These are phyloP conservation scores for Crenuchus spilurus DNA, from an alignment of 2,797 vertebrate species.

Conservation along the genomic window DNA sequence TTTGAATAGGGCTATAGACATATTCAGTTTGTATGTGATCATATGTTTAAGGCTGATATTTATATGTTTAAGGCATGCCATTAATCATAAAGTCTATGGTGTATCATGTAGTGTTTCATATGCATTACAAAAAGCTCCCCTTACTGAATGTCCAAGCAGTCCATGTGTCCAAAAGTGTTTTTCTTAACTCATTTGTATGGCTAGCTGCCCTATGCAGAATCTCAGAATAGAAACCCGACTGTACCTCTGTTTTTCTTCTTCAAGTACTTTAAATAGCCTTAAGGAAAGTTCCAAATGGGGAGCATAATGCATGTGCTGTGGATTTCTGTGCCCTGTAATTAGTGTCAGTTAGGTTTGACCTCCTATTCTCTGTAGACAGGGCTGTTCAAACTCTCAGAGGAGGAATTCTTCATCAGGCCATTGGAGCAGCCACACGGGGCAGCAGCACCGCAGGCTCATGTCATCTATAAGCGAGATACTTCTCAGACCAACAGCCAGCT, in stretches of 20 bases:
- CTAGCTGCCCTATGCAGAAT: not conserved
- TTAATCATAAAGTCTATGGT: too few species aligned
- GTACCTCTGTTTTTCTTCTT: not conserved
- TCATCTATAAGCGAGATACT: constrained; percentile 85
- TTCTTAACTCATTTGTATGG: not conserved
- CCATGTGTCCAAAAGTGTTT: not conserved
- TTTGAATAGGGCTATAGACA: too few species aligned
- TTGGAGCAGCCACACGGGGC: constrained; percentile 63
- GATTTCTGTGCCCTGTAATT: constrained; percentile 16
- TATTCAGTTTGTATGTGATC: too few species aligned
- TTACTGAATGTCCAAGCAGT: too few species aligned
- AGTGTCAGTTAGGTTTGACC: constrained; percentile 15
- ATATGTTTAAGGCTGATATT: too few species aligned
- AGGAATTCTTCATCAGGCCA: constrained; percentile 94
- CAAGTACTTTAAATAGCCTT: constrained; percentile 15
- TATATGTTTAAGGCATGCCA: too few species aligned
- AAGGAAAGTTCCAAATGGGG: not conserved
- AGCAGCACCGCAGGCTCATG: constrained; percentile 80
- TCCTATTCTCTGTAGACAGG: constrained; percentile 79
- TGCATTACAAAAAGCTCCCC: too few species aligned
- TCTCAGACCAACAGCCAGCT: constrained; percentile 50
- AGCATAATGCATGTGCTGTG: not conserved
- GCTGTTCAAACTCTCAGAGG: constrained; percentile 83
- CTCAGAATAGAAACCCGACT: not conserved
- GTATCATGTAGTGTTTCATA: too few species aligned